Conservation (phyloP, 2,113 vertebrate genomes). For the Apodemus sylvaticus region DNA sequence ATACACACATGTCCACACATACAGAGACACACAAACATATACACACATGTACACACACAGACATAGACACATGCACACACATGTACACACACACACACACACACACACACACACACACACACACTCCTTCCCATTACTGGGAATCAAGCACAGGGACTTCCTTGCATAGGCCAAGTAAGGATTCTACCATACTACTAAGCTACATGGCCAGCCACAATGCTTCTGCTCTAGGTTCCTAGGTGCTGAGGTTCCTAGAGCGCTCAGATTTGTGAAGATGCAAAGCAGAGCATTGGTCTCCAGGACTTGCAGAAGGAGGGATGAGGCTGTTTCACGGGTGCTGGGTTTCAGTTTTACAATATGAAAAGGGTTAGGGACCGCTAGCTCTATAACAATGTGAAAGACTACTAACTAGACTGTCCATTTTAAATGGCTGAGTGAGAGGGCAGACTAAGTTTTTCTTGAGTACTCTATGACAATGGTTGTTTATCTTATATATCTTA, state of each 20-base stretch:
- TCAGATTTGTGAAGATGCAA: not conserved
- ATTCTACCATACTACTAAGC: not conserved
- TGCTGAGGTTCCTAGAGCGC: not conserved
- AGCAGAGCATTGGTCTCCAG: not conserved
- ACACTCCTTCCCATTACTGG: not conserved
- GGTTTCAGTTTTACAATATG: conserved; percentile 6
- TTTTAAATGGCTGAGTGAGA: not conserved
- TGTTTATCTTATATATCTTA: not conserved
- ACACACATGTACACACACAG: not conserved
- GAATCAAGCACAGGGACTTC: not conserved
- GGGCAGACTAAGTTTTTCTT: not conserved
- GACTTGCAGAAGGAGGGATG: not conserved
- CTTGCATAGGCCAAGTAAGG: not conserved
- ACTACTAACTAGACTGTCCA: not conserved
- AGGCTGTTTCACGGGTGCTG: not conserved
- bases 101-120: not conserved
- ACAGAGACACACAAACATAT: not conserved
- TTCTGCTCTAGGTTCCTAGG: not conserved
- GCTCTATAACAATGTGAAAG: not conserved
- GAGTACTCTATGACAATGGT: not conserved
- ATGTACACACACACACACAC: not conserved
- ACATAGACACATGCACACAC: not conserved
- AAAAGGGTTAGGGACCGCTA: not conserved
- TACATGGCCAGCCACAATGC: no score
- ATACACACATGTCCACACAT: not conserved